These are phyloP conservation scores for Oikopleura dioica DNA, from an alignment of 23 tunicate genomes.

Conservation along the genomic window DNA sequence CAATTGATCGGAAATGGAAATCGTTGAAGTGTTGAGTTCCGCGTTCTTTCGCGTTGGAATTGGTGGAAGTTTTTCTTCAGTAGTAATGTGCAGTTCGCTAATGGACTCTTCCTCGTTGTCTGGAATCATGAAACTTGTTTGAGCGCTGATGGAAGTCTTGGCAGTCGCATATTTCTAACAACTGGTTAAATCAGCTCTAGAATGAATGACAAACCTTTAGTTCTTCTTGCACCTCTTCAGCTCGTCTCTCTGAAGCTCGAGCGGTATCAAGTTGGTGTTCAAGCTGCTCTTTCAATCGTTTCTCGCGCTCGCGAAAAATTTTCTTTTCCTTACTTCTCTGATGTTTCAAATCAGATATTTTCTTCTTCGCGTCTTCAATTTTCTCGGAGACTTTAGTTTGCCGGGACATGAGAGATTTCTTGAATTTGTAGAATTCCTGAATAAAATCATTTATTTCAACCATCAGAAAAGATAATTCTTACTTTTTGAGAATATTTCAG, in stretches of 20 bases:
- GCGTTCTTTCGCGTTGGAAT: neutral
- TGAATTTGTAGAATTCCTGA: neutral
- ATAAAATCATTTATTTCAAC: no score
- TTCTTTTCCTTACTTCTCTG: neutral
- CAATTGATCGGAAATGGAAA: neutral
- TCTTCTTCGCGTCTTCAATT: neutral
- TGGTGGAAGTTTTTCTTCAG: neutral
- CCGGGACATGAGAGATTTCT: neutral
- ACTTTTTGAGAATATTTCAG: neutral
- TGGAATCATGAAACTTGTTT: neutral
- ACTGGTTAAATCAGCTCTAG: no score
- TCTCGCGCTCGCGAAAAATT: neutral
- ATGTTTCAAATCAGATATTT: neutral
- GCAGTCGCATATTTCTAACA: neutral
- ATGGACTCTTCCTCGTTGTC: neutral
- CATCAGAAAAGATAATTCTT: no score
- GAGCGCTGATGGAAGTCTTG: neutral
- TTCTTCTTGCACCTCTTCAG: neutral
- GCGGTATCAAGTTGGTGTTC: neutral
- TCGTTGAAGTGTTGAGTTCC: neutral
- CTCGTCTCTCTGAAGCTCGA: neutral
- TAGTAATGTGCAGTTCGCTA: neutral
- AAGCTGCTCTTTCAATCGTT: neutral
- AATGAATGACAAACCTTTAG: no score
- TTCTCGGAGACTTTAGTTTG: neutral